phyloP scores from a whole-genome alignment of 2,888 invertebrate genomes.

The Lithosia quadra region DNA sequence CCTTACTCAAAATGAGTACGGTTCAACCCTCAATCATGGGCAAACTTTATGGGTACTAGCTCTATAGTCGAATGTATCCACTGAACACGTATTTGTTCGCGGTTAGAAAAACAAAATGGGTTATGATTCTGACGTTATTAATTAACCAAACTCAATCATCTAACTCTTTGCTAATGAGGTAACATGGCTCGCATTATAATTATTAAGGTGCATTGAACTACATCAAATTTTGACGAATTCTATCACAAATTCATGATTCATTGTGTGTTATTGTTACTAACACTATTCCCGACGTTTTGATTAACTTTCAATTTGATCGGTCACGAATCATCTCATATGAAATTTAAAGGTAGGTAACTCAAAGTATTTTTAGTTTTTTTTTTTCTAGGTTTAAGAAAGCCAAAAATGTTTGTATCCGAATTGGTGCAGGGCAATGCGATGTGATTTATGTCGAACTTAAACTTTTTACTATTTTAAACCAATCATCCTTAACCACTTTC shows the following conservation, averaged over 20 bases:
- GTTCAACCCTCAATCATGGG: slow-evolving; percentile 5
- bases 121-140: slow-evolving; percentile 2
- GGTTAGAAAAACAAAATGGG: neutral
- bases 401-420: too few species aligned
- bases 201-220: neutral
- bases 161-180: neutral
- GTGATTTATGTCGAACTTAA: too few species aligned
- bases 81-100: neutral
- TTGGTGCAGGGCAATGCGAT: too few species aligned
- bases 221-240: neutral
- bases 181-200: too few species aligned
- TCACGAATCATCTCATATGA: too few species aligned
- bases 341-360: too few species aligned
- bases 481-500: neutral
- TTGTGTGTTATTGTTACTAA: neutral
- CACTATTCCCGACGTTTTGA: neutral
- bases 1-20: slow-evolving; percentile 4
- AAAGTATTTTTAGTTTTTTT: too few species aligned
- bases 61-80: neutral
- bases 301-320: too few species aligned
- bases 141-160: neutral
- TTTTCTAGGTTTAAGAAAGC: too few species aligned
- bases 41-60: neutral
- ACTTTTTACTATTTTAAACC: too few species aligned
- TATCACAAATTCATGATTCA: neutral